Conservation (phyloP, 2,113 vertebrate species). For the Girardinichthys multiradiatus region DNA sequence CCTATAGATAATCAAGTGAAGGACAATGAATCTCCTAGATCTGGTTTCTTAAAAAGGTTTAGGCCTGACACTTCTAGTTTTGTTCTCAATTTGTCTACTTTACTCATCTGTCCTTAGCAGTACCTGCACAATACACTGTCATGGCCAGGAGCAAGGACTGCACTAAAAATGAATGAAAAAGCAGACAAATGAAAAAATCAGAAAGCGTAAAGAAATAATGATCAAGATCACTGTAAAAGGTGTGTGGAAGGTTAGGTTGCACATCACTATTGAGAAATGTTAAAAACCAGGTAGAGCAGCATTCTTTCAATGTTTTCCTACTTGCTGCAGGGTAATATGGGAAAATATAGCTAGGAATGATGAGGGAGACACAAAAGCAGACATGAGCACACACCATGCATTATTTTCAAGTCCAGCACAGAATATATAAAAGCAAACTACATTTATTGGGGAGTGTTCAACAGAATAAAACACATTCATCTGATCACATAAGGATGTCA, state of each 20-base stretch:
- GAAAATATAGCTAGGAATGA: not conserved
- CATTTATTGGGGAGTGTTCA: not conserved
- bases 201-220: not conserved
- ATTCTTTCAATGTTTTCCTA: not conserved
- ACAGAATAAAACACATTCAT: not conserved
- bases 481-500: not conserved
- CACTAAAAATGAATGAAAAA: not conserved
- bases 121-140: not conserved
- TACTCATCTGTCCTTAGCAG: not conserved
- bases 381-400: conserved; percentile 1
- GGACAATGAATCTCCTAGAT: not conserved
- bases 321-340: not conserved
- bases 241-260: not conserved
- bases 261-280: not conserved
- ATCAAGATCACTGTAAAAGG: not conserved
- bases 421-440: not conserved
- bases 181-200: not conserved
- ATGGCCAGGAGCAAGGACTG: not conserved
- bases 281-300: not conserved
- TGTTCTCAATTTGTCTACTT: not conserved
- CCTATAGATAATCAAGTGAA: not conserved
- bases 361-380: conserved; percentile 3
- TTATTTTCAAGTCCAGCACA: conserved; percentile 2
- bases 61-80: not conserved
- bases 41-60: not conserved